Evolutionary conservation across 2,888 invertebrate genomes (phyloP).

Genomic region (Alviniconcha strummeri): DNA sequence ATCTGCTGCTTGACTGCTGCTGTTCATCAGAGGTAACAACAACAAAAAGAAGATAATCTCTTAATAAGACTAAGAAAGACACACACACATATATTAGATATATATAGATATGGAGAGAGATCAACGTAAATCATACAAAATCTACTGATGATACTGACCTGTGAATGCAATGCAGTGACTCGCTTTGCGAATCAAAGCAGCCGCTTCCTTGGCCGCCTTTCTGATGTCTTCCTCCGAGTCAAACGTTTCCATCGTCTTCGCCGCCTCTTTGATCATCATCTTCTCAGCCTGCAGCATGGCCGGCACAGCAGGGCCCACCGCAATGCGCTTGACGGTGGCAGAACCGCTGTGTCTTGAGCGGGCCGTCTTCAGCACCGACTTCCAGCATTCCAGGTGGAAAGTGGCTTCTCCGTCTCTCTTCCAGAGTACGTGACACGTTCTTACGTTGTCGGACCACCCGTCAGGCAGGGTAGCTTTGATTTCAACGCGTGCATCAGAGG

Average conservation of each 20-base stretch:
- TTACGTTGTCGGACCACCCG: neutral
- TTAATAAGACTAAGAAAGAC: no score
- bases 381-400: conserved; percentile 56
- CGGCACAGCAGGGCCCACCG: neutral
- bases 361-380: conserved; percentile 36
- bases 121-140: no score
- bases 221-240: conserved; percentile 53
- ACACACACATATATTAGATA: no score
- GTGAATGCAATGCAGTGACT: conserved; percentile 66
- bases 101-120: no score
- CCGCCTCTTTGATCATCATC: conserved; percentile 49
- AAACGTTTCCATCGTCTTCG: conserved; percentile 63
- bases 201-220: conserved; percentile 54
- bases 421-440: conserved; percentile 44
- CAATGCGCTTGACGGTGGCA: conserved; percentile 22
- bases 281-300: conserved; percentile 17
- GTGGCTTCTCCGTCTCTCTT: conserved; percentile 54
- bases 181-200: conserved; percentile 54
- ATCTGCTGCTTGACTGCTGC: no score
- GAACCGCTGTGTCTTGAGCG: conserved; percentile 10
- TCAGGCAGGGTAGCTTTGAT: conserved; percentile 52
- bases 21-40: no score
- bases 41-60: no score
- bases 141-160: conserved; percentile 46
- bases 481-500: conserved; percentile 46